Base-by-base conservation (phyloP, 2,113 vertebrate species). In the Zosterops hypoxanthus region DNA sequence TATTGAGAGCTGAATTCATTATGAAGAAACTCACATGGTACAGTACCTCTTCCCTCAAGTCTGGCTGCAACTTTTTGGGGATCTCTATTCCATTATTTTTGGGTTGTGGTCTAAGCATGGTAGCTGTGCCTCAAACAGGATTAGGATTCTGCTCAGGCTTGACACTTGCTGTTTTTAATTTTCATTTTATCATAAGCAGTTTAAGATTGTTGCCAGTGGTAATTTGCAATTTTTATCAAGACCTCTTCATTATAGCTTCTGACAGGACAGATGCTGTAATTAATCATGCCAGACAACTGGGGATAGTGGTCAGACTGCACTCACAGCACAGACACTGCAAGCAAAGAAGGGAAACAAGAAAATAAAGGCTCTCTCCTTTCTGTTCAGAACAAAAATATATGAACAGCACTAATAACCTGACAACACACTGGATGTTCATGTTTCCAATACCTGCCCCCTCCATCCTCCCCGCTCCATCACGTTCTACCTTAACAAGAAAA, bases 141-240 rank as follows among this genome's bases (percentile, higher is more conserved):
- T 99, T 99, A 98, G 98, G 98, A 99, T 99, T 99, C 99, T 97
- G 97, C 98, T 99, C 99, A 99, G 98, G 98, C 97, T 88, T 97
- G 95, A 98, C 98, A 98, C 98, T 99, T 98, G 98, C 98, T 98
- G 99, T 97, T 99, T 99, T 99, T 99, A 99, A 99, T 99, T 99
- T 99, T 99, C 98, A 98, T 99, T 99, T 99, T 99, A 99, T 99
- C 99, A 99, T 99, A 99, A 99, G 98, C 98, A 98, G 99, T 99
- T 99, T 98, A 99, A 99, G 98, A 98, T 98, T 98, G 98, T 99
- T 99, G 99, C 99, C 99, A 99, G 98, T 96, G 98, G 98, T 99
- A 99, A 99, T 99, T 99, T 99, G 99, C 98, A 98, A 98, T 99
- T 99, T 99, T 99, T 98, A 98, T 98, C 98, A 99, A 98, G 99